Conservation (phyloP, 1,140 invertebrate genomes). For the Limonius californicus region DNA sequence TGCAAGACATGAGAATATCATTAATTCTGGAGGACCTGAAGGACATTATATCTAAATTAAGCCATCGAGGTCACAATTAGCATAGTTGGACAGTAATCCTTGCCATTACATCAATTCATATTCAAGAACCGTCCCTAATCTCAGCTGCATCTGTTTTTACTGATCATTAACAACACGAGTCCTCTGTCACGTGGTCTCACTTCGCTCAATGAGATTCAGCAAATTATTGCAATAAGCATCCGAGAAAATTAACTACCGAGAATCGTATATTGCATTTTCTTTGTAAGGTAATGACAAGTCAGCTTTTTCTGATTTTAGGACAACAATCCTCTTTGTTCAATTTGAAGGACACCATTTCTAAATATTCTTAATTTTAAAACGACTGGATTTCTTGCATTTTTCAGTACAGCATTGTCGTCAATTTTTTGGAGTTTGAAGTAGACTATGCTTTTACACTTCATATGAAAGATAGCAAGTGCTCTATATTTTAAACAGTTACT, state of each 20-base stretch:
- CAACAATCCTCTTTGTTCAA: too few species aligned
- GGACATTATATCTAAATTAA: conserved; percentile 26
- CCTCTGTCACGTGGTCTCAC: conserved; percentile 1
- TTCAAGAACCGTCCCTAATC: conserved; percentile 14
- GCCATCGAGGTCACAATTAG: conserved; percentile 23
- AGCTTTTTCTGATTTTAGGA: too few species aligned
- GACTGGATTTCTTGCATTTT: too few species aligned
- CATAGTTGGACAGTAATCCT: conserved; percentile 17
- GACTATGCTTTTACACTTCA: too few species aligned
- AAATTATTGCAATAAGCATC: background rate
- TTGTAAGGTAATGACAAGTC: too few species aligned
- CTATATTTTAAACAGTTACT: too few species aligned
- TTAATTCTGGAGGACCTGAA: conserved; percentile 20
- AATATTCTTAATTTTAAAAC: too few species aligned
- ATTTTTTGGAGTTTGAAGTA: too few species aligned
- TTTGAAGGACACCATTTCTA: too few species aligned
- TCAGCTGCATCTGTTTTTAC: conserved; percentile 10
- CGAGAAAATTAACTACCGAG: conserved; percentile 1
- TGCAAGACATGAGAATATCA: conserved; percentile 22
- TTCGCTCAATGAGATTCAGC: background rate
- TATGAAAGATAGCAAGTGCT: too few species aligned
- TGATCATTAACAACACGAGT: conserved; percentile 10
- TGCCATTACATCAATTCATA: conserved; percentile 15
- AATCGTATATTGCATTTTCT: too few species aligned
- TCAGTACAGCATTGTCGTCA: too few species aligned